phyloP scores from a whole-genome alignment of 2,888 invertebrate species.

The Ochropacha duplaris region DNA sequence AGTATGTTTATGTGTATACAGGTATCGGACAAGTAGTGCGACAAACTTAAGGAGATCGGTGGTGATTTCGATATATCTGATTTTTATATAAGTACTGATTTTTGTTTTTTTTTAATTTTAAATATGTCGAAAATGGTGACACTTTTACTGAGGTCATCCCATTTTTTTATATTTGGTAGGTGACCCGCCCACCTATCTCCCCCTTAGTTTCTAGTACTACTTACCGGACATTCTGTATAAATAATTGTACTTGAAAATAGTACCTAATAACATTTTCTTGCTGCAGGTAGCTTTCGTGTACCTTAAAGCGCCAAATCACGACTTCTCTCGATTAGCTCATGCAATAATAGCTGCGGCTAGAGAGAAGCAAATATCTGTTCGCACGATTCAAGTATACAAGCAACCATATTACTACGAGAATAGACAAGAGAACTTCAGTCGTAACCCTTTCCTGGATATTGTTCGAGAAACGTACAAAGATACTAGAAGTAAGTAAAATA shows the following conservation, averaged over 20 bases:
- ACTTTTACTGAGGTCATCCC: no score
- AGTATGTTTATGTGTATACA: no score
- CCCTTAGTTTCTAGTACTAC: no score
- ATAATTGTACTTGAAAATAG: not conserved
- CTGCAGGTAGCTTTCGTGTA: constrained; percentile 91
- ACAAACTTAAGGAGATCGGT: no score
- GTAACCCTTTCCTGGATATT: constrained; percentile 93
- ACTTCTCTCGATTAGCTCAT: constrained; percentile 89
- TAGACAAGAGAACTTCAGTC: constrained; percentile 86
- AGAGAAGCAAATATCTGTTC: constrained; percentile 87
- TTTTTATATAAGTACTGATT: no score
- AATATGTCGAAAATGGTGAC: no score
- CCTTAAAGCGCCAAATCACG: constrained; percentile 89
- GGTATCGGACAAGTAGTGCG: no score
- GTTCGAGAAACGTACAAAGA: constrained; percentile 92
- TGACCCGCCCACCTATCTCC: no score
- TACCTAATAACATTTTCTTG: not conserved
- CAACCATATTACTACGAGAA: constrained; percentile 86
- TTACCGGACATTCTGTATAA: not conserved
- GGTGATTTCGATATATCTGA: no score
- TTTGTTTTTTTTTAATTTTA: no score
- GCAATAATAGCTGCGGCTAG: constrained; percentile 89
- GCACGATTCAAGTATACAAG: constrained; percentile 74
- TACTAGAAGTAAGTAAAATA: constrained; percentile 90
- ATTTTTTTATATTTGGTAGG: no score